phyloP scores from a whole-genome alignment of 2,888 invertebrate genomes.

The Drosophila neutralis region DNA sequence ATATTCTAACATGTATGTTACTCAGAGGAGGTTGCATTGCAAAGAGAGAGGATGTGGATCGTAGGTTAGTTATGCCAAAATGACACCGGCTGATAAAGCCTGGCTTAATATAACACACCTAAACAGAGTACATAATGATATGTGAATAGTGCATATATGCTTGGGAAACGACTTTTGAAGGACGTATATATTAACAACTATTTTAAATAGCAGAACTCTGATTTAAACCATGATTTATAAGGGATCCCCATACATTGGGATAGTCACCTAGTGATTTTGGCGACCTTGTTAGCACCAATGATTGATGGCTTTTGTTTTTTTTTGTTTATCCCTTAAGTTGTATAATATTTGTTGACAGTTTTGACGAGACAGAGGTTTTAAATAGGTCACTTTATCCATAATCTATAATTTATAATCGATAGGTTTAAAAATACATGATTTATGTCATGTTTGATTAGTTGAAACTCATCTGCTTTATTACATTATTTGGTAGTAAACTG shows the following conservation, averaged over 20 bases:
- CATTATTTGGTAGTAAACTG: slow-evolving; percentile 9
- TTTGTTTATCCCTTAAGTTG: neutral
- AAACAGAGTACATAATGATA: neutral
- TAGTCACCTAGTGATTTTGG: neutral
- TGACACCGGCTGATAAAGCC: too few relatives aligned
- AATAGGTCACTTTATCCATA: slow-evolving; percentile 4
- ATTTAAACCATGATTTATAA: neutral
- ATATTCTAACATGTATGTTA: too few relatives aligned
- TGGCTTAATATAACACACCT: too few relatives aligned
- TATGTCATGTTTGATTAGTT: slow-evolving; percentile 37
- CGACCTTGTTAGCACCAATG: neutral
- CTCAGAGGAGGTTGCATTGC: too few relatives aligned
- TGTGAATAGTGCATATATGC: neutral
- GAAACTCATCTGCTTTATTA: slow-evolving; percentile 2
- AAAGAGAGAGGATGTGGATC: too few relatives aligned
- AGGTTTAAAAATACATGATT: slow-evolving; percentile 6
- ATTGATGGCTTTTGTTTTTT: neutral
- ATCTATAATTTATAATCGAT: neutral
- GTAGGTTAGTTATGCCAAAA: too few relatives aligned
- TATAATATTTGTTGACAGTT: neutral
- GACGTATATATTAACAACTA: neutral
- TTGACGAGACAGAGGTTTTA: neutral
- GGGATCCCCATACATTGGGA: neutral
- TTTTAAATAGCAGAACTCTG: neutral
- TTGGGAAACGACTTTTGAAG: neutral